phyloP scores from a whole-genome alignment of 2,888 invertebrate species.

The Chironomus tentans region DNA sequence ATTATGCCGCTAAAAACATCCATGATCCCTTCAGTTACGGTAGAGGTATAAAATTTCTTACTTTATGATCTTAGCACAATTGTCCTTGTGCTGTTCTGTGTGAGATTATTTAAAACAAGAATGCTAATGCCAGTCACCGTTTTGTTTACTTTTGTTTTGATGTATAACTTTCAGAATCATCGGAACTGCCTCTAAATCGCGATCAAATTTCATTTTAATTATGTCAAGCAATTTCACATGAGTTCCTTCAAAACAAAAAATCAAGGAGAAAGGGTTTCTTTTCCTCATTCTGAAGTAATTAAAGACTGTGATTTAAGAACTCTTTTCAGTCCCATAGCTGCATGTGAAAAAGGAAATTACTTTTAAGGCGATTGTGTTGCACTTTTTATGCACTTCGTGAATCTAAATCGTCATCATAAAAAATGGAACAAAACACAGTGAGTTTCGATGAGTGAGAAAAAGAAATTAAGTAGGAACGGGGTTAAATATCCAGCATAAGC shows the following conservation, averaged over 20 bases:
- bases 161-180: slow-evolving; percentile 22
- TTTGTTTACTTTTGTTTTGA: slow-evolving; percentile 25
- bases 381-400: not conserved
- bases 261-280: too few relatives aligned
- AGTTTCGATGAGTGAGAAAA: not conserved
- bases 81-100: too few relatives aligned
- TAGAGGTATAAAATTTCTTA: not conserved
- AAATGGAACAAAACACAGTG: not conserved
- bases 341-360: not conserved
- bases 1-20: slow-evolving; percentile 14
- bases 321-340: not conserved
- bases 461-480: not conserved
- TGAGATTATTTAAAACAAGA: too few relatives aligned
- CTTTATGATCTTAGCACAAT: not conserved
- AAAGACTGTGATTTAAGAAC: too few relatives aligned
- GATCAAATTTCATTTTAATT: slow-evolving; percentile 9
- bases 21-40: slow-evolving; percentile 9
- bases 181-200: not conserved
- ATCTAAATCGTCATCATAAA: not conserved
- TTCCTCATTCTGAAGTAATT: too few relatives aligned
- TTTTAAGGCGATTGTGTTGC: not conserved
- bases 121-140: too few relatives aligned
- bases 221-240: too few relatives aligned
- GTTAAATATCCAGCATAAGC: not conserved
- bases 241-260: too few relatives aligned